Conservation (phyloP, 37 sponge, comb jelly and placozoan genomes). For the Agelas oroides region DNA sequence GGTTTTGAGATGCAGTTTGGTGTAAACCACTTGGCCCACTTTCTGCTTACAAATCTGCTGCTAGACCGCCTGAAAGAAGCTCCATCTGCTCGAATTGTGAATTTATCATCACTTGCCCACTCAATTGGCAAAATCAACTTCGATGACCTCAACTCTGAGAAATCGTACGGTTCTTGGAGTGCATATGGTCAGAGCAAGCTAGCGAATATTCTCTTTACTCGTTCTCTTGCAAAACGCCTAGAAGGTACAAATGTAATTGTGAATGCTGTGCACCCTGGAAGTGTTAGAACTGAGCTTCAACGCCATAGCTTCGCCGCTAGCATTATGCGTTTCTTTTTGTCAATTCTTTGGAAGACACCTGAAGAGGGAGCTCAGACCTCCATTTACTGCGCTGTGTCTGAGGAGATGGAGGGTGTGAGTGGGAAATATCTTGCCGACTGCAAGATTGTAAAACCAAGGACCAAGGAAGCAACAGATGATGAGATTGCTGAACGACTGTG, state of each 20-base stretch:
- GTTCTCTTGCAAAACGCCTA: conserved; percentile 68
- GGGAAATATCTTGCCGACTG: conserved; percentile 86
- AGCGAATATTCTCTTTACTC: conserved; percentile 85
- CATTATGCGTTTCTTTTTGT: too few species aligned
- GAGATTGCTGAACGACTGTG: conserved; percentile 66
- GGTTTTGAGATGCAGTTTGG: conserved; percentile 71
- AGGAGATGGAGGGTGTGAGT: conserved; percentile 68
- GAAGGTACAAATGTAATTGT: conserved; percentile 58
- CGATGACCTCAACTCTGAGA: conserved; percentile 36
- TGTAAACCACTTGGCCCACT: conserved; percentile 71
- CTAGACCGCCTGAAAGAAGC: conserved; percentile 67
- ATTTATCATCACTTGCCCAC: conserved; percentile 70
- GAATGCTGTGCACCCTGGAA: too few species aligned
- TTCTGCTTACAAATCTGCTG: conserved; percentile 68
- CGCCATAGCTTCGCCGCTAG: too few species aligned
- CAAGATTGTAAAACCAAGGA: conserved; percentile 6
- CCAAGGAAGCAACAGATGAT: conserved; percentile 39
- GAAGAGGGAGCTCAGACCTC: conserved; percentile 80
- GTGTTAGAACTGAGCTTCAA: conserved; percentile 63
- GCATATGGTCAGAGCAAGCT: conserved; percentile 78
- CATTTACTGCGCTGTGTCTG: conserved; percentile 77
- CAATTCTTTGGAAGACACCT: conserved; percentile 34
- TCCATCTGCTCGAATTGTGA: conserved; percentile 80
- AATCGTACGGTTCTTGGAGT: conserved; percentile 4
- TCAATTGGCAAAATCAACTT: conserved; percentile 39